Evolutionary conservation across 2,888 invertebrate species (phyloP).

Genomic region (Gandaritis pyraliata): DNA sequence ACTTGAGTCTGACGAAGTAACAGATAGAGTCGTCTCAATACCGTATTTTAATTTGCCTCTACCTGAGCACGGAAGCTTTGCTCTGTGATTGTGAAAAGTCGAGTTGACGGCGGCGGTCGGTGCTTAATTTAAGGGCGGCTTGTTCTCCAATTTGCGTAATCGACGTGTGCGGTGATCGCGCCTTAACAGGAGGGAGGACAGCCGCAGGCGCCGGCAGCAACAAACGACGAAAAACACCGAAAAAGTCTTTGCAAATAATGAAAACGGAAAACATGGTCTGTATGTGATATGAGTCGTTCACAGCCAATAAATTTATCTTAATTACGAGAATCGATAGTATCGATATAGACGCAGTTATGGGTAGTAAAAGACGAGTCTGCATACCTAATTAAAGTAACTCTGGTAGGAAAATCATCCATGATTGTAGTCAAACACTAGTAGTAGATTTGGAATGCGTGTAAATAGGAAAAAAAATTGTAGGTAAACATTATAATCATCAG

Average conservation of each 20-base stretch:
- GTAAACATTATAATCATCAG: too few relatives aligned
- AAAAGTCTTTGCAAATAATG: conserved; percentile 30
- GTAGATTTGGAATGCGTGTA: neutral
- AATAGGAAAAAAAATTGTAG: neutral
- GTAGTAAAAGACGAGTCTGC: too few relatives aligned
- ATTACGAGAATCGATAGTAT: too few relatives aligned
- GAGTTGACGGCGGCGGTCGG: conserved; percentile 60
- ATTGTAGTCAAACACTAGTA: neutral
- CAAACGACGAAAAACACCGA: conserved; percentile 19
- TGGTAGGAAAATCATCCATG: neutral
- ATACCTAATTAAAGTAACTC: too few relatives aligned
- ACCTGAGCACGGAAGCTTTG: conserved; percentile 10
- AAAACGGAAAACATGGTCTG: conserved; percentile 5
- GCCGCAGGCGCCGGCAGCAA: conserved; percentile 45
- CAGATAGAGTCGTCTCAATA: neutral
- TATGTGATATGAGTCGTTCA: neutral
- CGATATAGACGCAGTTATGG: too few relatives aligned
- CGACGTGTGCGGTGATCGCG: conserved; percentile 69
- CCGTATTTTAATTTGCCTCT: conserved; percentile 20
- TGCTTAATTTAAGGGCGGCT: conserved; percentile 71
- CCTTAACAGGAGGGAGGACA: conserved; percentile 63
- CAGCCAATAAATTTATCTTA: neutral
- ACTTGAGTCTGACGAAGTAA: neutral
- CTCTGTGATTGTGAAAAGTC: conserved; percentile 56
- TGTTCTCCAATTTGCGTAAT: conserved; percentile 69